Evolutionary conservation across 2,797 vertebrate species (phyloP).

Genomic region (Acomys russatus): DNA sequence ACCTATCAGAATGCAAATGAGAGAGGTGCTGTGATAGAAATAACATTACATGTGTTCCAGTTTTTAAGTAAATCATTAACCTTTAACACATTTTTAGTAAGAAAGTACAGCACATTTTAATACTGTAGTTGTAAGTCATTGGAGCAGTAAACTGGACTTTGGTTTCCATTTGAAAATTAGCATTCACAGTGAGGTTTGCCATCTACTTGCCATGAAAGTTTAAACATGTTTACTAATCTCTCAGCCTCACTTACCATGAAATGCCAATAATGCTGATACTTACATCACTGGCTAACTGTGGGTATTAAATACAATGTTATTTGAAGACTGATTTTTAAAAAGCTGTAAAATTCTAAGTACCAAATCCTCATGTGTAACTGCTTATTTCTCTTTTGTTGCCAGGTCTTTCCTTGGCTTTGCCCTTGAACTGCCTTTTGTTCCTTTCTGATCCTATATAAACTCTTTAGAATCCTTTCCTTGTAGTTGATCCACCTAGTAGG

Average conservation of each 20-base stretch:
- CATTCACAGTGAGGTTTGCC: constrained; percentile 52
- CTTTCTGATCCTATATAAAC: constrained; percentile 15
- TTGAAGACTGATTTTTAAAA: constrained; percentile 56
- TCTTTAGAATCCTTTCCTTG: constrained; percentile 43
- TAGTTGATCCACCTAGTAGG: constrained; percentile 47
- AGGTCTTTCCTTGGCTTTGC: not conserved
- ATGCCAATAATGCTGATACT: not conserved
- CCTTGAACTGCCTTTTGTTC: constrained; percentile 6
- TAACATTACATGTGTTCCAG: constrained; percentile 42
- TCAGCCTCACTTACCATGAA: constrained; percentile 52
- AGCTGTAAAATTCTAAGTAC: constrained; percentile 19
- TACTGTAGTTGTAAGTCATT: constrained; percentile 45
- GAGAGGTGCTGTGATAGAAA: constrained; percentile 43
- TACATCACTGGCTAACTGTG: not conserved
- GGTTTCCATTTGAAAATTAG: constrained; percentile 45
- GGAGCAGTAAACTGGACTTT: constrained; percentile 14
- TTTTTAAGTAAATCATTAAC: constrained; percentile 67
- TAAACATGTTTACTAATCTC: constrained; percentile 39
- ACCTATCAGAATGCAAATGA: constrained; percentile 57
- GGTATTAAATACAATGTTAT: not conserved
- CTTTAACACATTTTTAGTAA: constrained; percentile 59
- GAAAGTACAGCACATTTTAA: constrained; percentile 40
- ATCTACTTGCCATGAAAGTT: constrained; percentile 55
- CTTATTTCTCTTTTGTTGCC: constrained; percentile 26
- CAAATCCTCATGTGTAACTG: not conserved